A percentile compares a stretch with the other conserved stretches of the same genome.
Evolutionary conservation across 2,888 invertebrate genomes (phyloP).

Genomic region (Tenthredo livida): DNA sequence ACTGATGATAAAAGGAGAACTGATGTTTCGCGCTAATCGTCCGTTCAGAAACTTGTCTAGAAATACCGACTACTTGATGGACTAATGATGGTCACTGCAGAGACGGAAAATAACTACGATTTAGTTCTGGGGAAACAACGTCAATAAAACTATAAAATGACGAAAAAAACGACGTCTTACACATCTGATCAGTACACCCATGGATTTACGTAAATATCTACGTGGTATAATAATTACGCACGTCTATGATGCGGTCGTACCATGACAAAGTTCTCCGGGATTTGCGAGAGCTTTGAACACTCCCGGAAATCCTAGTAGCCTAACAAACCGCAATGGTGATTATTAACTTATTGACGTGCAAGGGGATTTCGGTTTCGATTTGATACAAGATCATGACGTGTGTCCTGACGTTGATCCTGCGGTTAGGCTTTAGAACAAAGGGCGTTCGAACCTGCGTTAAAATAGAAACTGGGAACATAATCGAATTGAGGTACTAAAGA

Average conservation of each 20-base stretch:
- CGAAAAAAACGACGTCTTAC: not conserved
- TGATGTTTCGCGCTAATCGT: not conserved
- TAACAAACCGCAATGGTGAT: conserved; percentile 16
- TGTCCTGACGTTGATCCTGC: not conserved
- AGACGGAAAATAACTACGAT: not conserved
- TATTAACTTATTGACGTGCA: not conserved
- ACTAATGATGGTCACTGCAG: no score
- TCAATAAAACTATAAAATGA: not conserved
- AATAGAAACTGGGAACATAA: not conserved
- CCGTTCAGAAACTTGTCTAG: not conserved
- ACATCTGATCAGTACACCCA: not conserved
- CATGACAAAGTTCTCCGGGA: not conserved
- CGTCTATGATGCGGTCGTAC: not conserved
- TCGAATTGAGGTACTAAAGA: not conserved
- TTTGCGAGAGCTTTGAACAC: not conserved
- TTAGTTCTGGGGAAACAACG: not conserved
- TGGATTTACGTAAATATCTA: not conserved
- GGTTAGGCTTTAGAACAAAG: conserved; percentile 10
- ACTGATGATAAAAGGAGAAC: not conserved
- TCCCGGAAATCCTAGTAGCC: not conserved
- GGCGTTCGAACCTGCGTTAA: not conserved
- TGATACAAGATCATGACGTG: not conserved
- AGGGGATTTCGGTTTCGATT: not conserved
- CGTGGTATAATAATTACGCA: not conserved
- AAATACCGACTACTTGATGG: not conserved